phyloP scores from a whole-genome alignment of 64 coral and sea anemone genomes.

The Trachythela sp. region DNA sequence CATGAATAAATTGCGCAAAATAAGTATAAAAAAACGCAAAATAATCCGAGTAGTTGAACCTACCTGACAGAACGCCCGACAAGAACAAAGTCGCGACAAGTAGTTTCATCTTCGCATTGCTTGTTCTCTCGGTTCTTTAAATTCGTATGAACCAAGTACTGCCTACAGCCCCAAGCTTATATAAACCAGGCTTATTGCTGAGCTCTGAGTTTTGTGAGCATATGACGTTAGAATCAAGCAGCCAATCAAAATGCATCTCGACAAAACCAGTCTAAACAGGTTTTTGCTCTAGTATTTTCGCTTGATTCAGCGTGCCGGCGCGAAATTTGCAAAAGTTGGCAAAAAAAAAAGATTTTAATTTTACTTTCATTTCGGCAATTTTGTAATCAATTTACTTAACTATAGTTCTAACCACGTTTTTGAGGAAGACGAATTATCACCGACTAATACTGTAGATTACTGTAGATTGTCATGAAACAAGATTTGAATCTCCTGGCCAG shows the following conservation, averaged over 20 bases:
- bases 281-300: neutral
- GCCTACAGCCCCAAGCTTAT: neutral
- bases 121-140: neutral
- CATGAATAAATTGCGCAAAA: neutral
- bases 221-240: neutral
- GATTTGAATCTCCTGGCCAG: too few species aligned
- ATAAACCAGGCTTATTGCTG: neutral
- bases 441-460: too few species aligned
- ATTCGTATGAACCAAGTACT: neutral
- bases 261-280: neutral
- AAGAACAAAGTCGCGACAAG: slow-evolving; percentile 13
- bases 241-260: neutral
- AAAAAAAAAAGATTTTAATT: too few species aligned
- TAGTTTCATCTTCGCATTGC: neutral
- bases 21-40: neutral
- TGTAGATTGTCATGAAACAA: too few species aligned
- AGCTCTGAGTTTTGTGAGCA: neutral
- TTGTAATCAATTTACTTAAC: too few species aligned
- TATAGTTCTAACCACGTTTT: too few species aligned
- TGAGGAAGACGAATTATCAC: too few species aligned
- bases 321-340: too few species aligned
- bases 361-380: too few species aligned
- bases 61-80: slow-evolving; percentile 20
- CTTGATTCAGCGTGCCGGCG: too few species aligned
- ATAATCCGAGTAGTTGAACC: neutral